These are phyloP conservation scores for Synanthedon vespiformis DNA, from an alignment of 2,888 invertebrate genomes.

Conservation along the genomic window DNA sequence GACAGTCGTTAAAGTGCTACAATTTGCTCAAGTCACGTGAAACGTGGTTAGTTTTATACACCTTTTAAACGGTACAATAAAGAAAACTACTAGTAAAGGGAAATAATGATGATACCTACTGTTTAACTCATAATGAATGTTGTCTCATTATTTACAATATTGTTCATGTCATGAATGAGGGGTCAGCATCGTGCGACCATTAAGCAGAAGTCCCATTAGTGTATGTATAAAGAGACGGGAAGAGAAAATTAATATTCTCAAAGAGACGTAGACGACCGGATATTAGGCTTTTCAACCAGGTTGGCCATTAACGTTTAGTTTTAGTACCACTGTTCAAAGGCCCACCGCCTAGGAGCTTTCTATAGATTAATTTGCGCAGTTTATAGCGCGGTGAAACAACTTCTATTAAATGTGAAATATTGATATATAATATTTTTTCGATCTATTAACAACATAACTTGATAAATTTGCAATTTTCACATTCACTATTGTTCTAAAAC, in stretches of 20 bases:
- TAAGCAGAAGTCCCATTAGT: slow-evolving; percentile 22
- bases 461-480: no score
- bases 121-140: background rate
- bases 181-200: background rate
- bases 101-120: background rate
- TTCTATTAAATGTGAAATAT: no score
- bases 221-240: slow-evolving; percentile 22
- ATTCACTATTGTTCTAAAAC: no score
- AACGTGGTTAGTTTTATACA: slow-evolving; percentile 10
- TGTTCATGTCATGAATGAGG: background rate
- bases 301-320: slow-evolving; percentile 26
- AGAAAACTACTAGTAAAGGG: background rate
- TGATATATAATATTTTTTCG: no score
- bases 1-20: slow-evolving; percentile 51
- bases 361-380: slow-evolving; percentile 15
- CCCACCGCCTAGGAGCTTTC: slow-evolving; percentile 7
- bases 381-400: background rate
- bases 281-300: slow-evolving; percentile 50
- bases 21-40: slow-evolving; percentile 36
- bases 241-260: slow-evolving; percentile 48
- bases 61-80: background rate
- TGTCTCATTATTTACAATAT: background rate
- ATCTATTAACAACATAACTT: no score
- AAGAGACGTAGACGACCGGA: slow-evolving; percentile 29
- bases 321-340: slow-evolving; percentile 8